These are phyloP conservation scores for Cephus pulcher DNA, from an alignment of 2,888 invertebrate genomes.

Conservation along the genomic window DNA sequence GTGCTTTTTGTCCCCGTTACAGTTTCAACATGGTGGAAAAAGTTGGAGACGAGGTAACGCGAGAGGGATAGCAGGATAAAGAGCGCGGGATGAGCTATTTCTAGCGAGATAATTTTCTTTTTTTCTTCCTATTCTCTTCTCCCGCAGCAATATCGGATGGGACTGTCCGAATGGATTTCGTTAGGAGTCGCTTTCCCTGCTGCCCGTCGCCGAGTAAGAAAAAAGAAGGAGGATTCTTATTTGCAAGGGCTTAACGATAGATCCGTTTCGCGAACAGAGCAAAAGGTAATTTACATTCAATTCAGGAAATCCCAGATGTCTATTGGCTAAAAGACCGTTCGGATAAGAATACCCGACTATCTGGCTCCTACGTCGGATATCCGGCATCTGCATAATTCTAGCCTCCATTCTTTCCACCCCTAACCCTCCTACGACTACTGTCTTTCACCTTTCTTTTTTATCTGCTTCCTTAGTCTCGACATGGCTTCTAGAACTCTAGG, in stretches of 20 bases:
- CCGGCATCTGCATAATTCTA: slow-evolving; percentile 54
- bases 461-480: slow-evolving; percentile 15
- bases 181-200: neutral
- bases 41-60: neutral
- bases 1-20: neutral
- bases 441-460: slow-evolving; percentile 9
- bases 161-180: neutral
- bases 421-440: neutral
- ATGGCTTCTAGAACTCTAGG: slow-evolving; percentile 10
- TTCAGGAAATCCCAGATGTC: slow-evolving; percentile 56
- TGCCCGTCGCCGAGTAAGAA: neutral
- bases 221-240: slow-evolving; percentile 36
- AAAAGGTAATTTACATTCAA: slow-evolving; percentile 59
- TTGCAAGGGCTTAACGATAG: slow-evolving; percentile 52
- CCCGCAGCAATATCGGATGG: neutral
- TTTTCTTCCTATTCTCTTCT: neutral
- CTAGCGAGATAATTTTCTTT: neutral
- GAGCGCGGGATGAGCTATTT: neutral
- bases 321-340: slow-evolving; percentile 47
- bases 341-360: slow-evolving; percentile 49
- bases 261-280: slow-evolving; percentile 46
- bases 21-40: neutral
- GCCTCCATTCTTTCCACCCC: slow-evolving; percentile 23
- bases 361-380: slow-evolving; percentile 43
- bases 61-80: neutral